These are phyloP conservation scores for Nymphicus hollandicus DNA, from an alignment of 2,113 vertebrate species.

Conservation along the genomic window DNA sequence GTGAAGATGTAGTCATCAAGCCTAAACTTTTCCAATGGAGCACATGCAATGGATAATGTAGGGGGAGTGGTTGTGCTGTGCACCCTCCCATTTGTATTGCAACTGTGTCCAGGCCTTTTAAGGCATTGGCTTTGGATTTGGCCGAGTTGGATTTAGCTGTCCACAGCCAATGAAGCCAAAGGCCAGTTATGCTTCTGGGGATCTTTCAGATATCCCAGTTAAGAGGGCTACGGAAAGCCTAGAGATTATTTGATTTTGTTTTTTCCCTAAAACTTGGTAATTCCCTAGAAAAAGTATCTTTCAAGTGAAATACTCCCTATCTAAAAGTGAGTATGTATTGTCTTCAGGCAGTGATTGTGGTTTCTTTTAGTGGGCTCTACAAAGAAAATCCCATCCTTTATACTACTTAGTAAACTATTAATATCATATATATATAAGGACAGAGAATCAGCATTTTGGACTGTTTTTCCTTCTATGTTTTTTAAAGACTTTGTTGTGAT, in stretches of 20 bases:
- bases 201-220: not conserved
- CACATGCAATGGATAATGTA: fast-evolving
- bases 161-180: not conserved
- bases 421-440: not conserved
- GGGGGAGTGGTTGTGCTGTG: not conserved
- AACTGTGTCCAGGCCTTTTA: not conserved
- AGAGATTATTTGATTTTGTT: not conserved
- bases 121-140: not conserved
- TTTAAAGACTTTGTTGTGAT: not conserved
- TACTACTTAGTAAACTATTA: not conserved
- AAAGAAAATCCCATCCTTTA: not conserved
- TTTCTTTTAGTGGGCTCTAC: not conserved
- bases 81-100: fast-evolving
- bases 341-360: not conserved
- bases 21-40: not conserved
- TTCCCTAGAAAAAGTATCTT: not conserved
- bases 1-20: not conserved
- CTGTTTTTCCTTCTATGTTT: not conserved
- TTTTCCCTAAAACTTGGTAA: not conserved
- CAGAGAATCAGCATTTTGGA: not conserved
- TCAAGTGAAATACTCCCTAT: not conserved
- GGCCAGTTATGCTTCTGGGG: not conserved
- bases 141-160: not conserved
- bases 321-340: not conserved
- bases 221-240: not conserved